Percentiles rank a stretch among this genome's conserved stretches.
phyloP scores from a whole-genome alignment of 2,888 invertebrate genomes.

The Bimastos eiseni region DNA sequence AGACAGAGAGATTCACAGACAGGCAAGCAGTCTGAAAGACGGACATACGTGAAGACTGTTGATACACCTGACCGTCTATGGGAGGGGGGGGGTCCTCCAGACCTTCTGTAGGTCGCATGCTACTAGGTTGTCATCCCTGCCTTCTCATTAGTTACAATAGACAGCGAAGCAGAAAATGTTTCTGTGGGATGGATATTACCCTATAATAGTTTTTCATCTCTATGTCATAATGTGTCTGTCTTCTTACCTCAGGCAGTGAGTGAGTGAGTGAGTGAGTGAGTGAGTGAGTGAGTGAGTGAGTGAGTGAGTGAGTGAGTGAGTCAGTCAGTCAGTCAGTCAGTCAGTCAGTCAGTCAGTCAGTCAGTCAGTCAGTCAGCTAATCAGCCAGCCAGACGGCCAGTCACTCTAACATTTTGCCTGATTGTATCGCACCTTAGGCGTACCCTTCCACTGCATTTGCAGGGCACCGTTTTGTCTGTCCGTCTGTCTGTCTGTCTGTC shows the following conservation, averaged over 20 bases:
- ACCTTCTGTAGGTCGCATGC: too few relatives aligned
- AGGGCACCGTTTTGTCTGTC: background rate
- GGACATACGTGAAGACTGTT: too few relatives aligned
- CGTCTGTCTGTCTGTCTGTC: background rate
- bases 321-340: background rate
- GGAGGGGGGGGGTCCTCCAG: too few relatives aligned
- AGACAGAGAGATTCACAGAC: background rate
- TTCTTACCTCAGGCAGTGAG: constrained; percentile 1
- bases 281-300: constrained; percentile 26
- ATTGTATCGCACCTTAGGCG: background rate
- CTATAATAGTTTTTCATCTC: too few relatives aligned
- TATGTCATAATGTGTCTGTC: too few relatives aligned
- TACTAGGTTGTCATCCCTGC: too few relatives aligned
- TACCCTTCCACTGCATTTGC: too few relatives aligned
- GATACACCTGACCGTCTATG: too few relatives aligned
- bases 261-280: constrained; percentile 18
- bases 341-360: background rate
- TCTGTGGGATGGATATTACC: too few relatives aligned
- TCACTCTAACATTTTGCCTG: background rate
- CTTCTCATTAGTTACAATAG: too few relatives aligned
- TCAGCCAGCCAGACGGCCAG: background rate
- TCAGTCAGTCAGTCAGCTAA: background rate
- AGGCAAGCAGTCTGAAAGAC: background rate
- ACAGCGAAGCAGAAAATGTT: too few relatives aligned
- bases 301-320: constrained; percentile 24